Percentiles rank a stretch among this genome's conserved stretches.
phyloP scores from a whole-genome alignment of 2,113 vertebrate genomes.

The Amphilophus citrinellus region DNA sequence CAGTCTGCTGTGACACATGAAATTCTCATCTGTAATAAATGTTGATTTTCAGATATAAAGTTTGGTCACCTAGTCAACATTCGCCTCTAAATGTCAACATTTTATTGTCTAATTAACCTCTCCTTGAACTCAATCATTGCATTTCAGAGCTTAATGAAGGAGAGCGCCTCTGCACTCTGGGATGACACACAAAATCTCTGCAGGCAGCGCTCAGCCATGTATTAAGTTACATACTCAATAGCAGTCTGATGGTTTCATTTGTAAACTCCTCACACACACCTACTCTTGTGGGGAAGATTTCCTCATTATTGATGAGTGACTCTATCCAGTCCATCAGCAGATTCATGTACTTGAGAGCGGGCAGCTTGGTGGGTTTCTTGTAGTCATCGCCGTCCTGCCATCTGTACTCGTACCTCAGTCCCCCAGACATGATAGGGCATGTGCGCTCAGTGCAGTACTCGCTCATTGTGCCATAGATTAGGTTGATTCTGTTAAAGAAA shows the following conservation, averaged over 20 bases:
- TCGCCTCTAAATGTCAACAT: conserved; percentile 68
- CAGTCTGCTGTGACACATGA: conserved; percentile 1
- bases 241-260: conserved; percentile 2
- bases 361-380: conserved; percentile 93
- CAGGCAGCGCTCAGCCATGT: neutral
- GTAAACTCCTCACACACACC: conserved; percentile 85
- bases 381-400: conserved; percentile 95
- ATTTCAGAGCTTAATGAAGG: conserved; percentile 37
- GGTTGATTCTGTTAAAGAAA: conserved; percentile 98
- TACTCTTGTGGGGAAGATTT: conserved; percentile 95
- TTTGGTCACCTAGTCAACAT: neutral
- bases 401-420: conserved; percentile 94
- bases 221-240: conserved; percentile 24
- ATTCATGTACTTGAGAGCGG: conserved; percentile 94
- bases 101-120: conserved; percentile 71
- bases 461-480: conserved; percentile 97
- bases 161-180: neutral
- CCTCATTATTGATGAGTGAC: conserved; percentile 94
- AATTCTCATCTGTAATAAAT: conserved; percentile 9
- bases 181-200: conserved; percentile 14
- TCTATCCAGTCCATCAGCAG: conserved; percentile 99
- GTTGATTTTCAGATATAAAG: conserved; percentile 31
- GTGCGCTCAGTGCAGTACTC: conserved; percentile 92
- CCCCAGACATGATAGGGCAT: conserved; percentile 96
- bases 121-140: conserved; percentile 37